These are phyloP conservation scores for Reinhardtius hippoglossoides DNA, from an alignment of 2,113 vertebrate species.

Conservation along the genomic window DNA sequence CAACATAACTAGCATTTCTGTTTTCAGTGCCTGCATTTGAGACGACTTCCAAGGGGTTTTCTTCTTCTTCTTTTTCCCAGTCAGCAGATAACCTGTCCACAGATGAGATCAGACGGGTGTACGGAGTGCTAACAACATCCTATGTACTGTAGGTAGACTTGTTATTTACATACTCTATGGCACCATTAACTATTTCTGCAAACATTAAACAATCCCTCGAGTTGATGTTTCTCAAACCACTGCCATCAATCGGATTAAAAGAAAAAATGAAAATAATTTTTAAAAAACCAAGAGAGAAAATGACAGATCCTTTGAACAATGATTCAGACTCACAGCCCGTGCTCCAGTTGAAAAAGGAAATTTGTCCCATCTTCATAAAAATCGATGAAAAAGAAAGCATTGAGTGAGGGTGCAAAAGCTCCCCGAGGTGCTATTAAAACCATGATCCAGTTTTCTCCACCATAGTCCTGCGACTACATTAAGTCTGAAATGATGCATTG, in stretches of 20 bases:
- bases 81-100: constrained; percentile 23
- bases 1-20: constrained; percentile 47
- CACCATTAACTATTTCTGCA: constrained; percentile 38
- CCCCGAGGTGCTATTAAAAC: constrained; percentile 63
- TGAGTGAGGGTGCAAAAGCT: constrained; percentile 11
- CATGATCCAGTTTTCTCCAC: constrained; percentile 69
- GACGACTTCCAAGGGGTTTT: constrained; percentile 22
- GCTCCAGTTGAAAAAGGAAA: constrained; percentile 64
- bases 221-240: constrained; percentile 9
- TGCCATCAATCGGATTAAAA: constrained; percentile 21
- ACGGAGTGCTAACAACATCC: constrained; percentile 38
- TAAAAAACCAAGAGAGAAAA: constrained; percentile 41
- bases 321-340: constrained; percentile 30
- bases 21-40: constrained; percentile 53
- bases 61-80: constrained; percentile 8
- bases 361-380: constrained; percentile 47
- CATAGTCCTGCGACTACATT: constrained; percentile 38
- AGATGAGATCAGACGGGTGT: not conserved
- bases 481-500: constrained; percentile 56
- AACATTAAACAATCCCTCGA: constrained; percentile 3
- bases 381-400: constrained; percentile 38
- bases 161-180: constrained; percentile 68
- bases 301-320: not conserved
- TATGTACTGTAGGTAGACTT: constrained; percentile 23
- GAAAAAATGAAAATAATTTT: not conserved